Conservation (phyloP, 2,797 vertebrate genomes). For the Schizopygopsis pylzovi region DNA sequence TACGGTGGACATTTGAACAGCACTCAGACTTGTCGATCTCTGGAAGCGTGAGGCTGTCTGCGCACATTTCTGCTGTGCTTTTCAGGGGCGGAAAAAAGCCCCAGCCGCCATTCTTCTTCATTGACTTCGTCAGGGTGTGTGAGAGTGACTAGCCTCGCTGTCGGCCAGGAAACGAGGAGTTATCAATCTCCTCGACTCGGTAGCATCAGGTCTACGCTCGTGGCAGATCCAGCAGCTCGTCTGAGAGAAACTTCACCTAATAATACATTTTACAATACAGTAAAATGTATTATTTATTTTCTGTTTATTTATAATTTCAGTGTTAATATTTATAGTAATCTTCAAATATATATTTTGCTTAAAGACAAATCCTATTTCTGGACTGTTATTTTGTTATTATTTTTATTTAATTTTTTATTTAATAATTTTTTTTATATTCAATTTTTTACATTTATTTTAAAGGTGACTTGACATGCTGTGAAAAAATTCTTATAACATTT, state of each 20-base stretch:
- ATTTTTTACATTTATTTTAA: no score
- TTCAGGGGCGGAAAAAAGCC: slow-evolving; percentile 27
- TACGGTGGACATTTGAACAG: slow-evolving; percentile 15
- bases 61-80: slow-evolving; percentile 23
- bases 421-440: no score
- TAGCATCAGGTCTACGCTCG: neutral
- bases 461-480: no score
- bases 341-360: neutral
- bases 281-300: neutral
- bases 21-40: slow-evolving; percentile 46
- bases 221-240: slow-evolving; percentile 3
- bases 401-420: no score
- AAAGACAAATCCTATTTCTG: neutral
- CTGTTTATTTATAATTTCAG: neutral
- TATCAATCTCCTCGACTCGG: slow-evolving; percentile 48
- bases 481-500: no score
- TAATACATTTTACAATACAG: no score
- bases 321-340: neutral
- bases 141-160: slow-evolving; percentile 50
- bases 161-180: slow-evolving; percentile 50
- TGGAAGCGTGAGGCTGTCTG: slow-evolving; percentile 31
- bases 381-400: no score
- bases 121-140: slow-evolving; percentile 53
- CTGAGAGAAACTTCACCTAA: slow-evolving; percentile 2
- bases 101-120: slow-evolving; percentile 53